These are phyloP conservation scores for Polypedilum pembai DNA, from an alignment of 1,140 invertebrate genomes.

Conservation along the genomic window DNA sequence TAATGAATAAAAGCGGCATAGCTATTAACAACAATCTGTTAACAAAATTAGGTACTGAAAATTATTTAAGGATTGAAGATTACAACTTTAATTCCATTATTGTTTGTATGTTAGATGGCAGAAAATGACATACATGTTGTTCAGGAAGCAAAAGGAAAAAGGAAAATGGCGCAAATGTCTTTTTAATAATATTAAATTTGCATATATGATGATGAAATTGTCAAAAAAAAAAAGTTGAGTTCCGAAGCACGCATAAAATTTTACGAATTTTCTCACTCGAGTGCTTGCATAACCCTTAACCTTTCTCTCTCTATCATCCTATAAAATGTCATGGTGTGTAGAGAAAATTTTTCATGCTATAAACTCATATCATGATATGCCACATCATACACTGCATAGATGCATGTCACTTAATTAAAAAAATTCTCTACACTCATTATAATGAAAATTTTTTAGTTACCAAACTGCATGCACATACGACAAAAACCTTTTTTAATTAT, in stretches of 20 bases:
- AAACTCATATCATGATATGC: not conserved
- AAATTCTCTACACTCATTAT: too few species aligned
- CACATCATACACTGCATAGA: too few species aligned
- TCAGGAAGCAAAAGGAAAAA: not conserved
- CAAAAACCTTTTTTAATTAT: too few species aligned
- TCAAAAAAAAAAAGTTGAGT: not conserved
- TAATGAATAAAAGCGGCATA: not conserved
- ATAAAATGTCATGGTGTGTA: not conserved
- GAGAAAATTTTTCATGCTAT: not conserved
- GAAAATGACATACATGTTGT: not conserved
- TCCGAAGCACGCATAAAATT: not conserved
- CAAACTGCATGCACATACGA: too few species aligned
- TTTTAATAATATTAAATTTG: constrained; percentile 28
- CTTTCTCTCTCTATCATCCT: not conserved
- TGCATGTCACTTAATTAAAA: too few species aligned
- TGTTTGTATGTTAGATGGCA: not conserved
- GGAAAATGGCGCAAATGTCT: constrained; percentile 1
- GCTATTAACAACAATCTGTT: not conserved
- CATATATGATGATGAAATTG: constrained; percentile 25
- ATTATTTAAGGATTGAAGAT: not conserved
- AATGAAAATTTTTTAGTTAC: too few species aligned
- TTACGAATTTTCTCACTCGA: not conserved
- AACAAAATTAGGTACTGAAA: not conserved
- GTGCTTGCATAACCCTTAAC: not conserved
- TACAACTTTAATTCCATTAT: not conserved